A percentile compares a stretch with the other conserved stretches of the same genome.
These are phyloP conservation scores for Heterodera schachtii DNA, from an alignment of 1,140 invertebrate genomes.

Conservation along the genomic window DNA sequence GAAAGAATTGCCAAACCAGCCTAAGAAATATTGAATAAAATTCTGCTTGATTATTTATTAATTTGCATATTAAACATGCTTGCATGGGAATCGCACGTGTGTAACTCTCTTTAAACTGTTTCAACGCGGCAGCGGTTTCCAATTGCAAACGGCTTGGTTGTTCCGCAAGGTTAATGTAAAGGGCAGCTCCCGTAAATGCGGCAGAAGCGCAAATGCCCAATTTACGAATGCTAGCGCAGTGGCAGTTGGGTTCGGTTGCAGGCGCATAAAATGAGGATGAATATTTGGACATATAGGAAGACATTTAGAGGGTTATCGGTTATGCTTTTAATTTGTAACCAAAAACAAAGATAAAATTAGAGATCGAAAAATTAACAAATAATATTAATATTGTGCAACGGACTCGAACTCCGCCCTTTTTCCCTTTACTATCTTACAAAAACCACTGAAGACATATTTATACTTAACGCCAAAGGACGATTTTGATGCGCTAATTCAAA, in stretches of 20 bases:
- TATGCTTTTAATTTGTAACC: too few species aligned
- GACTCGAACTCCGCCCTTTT: too few species aligned
- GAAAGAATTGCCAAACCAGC: not conserved
- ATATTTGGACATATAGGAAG: not conserved
- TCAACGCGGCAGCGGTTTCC: not conserved
- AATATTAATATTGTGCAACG: too few species aligned
- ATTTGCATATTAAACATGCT: not conserved
- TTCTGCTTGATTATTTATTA: not conserved
- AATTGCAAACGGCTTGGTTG: constrained; percentile 5
- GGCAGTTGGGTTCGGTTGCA: not conserved
- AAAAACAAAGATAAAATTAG: too few species aligned
- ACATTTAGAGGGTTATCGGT: too few species aligned
- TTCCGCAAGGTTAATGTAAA: constrained; percentile 12
- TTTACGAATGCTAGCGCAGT: not conserved
- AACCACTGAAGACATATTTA: too few species aligned
- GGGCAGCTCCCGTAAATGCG: constrained; percentile 4
- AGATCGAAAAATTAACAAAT: too few species aligned
- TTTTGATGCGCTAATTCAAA: too few species aligned
- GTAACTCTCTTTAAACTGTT: constrained; percentile 20
- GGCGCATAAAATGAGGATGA: not conserved
- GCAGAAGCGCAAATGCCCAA: not conserved
- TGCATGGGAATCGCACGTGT: constrained; percentile 4
- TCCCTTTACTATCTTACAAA: too few species aligned
- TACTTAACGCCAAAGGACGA: too few species aligned
- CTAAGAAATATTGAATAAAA: not conserved